These are phyloP conservation scores for Volucella inflata DNA, from an alignment of 2,888 invertebrate genomes.

Conservation along the genomic window DNA sequence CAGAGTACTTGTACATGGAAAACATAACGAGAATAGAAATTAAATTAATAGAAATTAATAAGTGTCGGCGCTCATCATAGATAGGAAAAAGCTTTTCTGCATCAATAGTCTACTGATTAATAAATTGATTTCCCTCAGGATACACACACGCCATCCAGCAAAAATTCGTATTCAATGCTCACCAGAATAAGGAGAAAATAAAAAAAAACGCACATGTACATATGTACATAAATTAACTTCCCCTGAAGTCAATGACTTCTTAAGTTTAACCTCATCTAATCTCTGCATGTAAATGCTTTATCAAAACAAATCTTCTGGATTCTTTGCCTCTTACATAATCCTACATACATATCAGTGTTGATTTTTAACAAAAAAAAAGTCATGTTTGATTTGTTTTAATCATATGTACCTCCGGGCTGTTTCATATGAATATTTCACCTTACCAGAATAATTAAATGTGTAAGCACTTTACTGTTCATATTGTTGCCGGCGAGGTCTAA, in stretches of 20 bases:
- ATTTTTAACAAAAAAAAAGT: constrained; percentile 20
- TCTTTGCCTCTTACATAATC: constrained; percentile 47
- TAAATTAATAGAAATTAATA: constrained; percentile 18
- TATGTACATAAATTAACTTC: constrained; percentile 42
- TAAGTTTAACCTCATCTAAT: constrained; percentile 41
- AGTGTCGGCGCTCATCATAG: background rate
- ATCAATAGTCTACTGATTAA: constrained; percentile 52
- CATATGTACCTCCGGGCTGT: constrained; percentile 28
- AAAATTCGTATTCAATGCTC: constrained; percentile 32
- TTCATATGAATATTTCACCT: constrained; percentile 31
- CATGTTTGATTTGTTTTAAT: constrained; percentile 55
- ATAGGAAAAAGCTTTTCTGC: constrained; percentile 2
- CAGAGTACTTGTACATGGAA: too few species aligned
- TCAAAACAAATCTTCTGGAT: constrained; percentile 51
- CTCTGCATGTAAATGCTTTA: constrained; percentile 13
- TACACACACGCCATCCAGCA: constrained; percentile 15
- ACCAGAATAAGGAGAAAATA: constrained; percentile 15
- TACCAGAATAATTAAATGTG: constrained; percentile 57
- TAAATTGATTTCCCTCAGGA: constrained; percentile 56
- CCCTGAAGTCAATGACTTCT: constrained; percentile 61
- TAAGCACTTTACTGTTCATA: constrained; percentile 25
- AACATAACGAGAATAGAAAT: background rate
- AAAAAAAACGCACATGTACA: background rate
- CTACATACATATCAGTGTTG: background rate
- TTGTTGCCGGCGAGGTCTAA: constrained; percentile 6